phyloP scores from a whole-genome alignment of 2,797 vertebrate genomes.

The Sarcophilus harrisii region DNA sequence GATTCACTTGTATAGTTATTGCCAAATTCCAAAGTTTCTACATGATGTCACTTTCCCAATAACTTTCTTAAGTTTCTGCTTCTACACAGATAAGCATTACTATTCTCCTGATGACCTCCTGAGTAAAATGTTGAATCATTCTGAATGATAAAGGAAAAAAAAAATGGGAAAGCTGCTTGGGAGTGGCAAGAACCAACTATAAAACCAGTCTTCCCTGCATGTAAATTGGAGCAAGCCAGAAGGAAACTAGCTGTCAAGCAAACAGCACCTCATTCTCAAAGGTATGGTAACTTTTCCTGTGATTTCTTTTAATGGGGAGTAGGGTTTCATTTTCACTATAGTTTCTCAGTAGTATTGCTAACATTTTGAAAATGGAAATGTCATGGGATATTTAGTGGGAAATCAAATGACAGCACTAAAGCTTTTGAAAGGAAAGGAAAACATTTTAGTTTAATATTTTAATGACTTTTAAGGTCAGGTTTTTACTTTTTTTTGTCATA shows the following conservation, averaged over 20 bases:
- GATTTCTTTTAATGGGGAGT: background rate
- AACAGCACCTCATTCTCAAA: constrained; percentile 27
- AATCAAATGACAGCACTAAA: constrained; percentile 18
- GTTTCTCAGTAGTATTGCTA: background rate
- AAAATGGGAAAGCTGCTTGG: constrained; percentile 67
- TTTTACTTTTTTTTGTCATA: background rate
- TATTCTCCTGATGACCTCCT: constrained; percentile 61
- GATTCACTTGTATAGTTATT: constrained; percentile 37
- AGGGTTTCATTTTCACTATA: background rate
- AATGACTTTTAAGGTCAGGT: background rate
- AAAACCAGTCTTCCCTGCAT: constrained; percentile 66
- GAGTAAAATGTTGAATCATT: constrained; percentile 80
- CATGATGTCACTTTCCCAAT: constrained; percentile 60
- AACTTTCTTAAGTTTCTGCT: constrained; percentile 58
- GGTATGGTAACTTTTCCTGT: constrained; percentile 45
- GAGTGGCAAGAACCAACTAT: constrained; percentile 80
- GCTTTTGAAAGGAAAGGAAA: constrained; percentile 37
- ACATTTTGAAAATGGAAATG: constrained; percentile 3
- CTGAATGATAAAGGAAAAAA: constrained; percentile 48
- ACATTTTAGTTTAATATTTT: constrained; percentile 40
- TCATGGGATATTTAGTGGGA: background rate
- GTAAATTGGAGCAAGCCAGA: constrained; percentile 1
- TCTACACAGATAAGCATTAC: constrained; percentile 43
- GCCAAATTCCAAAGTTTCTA: constrained; percentile 67
- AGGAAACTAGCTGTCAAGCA: constrained; percentile 38